Conservation (phyloP, 2,113 vertebrate genomes). For the Oryzias curvinotus region DNA sequence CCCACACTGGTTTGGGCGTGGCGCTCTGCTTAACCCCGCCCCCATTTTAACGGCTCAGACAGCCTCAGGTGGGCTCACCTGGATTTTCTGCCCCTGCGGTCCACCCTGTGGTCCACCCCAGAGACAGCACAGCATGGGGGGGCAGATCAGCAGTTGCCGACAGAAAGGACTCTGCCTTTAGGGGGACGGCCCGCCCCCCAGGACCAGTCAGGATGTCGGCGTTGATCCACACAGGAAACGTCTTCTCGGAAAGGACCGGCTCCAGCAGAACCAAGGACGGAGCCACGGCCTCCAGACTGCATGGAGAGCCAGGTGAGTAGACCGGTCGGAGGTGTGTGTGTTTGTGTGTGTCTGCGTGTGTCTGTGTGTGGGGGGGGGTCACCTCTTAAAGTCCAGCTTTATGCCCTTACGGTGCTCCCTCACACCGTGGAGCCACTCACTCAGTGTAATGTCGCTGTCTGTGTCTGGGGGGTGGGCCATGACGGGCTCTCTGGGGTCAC, state of each 20-base stretch:
- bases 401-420: constrained; percentile 82
- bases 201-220: constrained; percentile 88
- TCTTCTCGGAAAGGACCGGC: constrained; percentile 44
- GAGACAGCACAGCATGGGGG: constrained; percentile 80
- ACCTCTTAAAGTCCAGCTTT: constrained; percentile 98
- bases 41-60: background rate
- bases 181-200: constrained; percentile 65
- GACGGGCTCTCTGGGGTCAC: constrained; percentile 79
- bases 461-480: constrained; percentile 93
- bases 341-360: no score
- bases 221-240: constrained; percentile 86
- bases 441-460: constrained; percentile 86
- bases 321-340: background rate
- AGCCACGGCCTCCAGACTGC: constrained; percentile 80
- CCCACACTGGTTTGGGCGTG: no score
- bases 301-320: background rate
- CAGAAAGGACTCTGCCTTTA: constrained; percentile 79
- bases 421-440: constrained; percentile 83
- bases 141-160: constrained; percentile 70
- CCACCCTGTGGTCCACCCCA: constrained; percentile 91
- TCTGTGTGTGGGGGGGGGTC: background rate
- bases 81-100: constrained; percentile 72
- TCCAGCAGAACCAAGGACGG: constrained; percentile 82
- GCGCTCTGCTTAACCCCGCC: no score
- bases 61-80: constrained; percentile 68